Evolutionary conservation across 1,140 invertebrate species (phyloP).

Genomic region (Pemphigus obesinymphae): DNA sequence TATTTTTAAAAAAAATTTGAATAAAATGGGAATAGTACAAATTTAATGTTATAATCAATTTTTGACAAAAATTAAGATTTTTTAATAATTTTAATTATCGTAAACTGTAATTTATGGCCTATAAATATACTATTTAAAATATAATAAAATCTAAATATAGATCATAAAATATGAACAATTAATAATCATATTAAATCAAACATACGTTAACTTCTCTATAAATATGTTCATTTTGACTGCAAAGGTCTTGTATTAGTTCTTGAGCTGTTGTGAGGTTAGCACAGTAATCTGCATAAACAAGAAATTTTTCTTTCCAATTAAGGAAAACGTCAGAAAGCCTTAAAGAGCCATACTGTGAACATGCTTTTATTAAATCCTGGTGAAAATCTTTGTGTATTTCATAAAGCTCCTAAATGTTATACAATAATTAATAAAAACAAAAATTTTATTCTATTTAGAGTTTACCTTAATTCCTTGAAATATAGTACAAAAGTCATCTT

Average conservation of each 20-base stretch:
- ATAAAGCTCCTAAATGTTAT: constrained; percentile 63
- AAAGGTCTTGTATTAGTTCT: constrained; percentile 68
- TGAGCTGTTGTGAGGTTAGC: constrained; percentile 82
- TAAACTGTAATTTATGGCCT: too few species aligned
- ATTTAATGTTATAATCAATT: too few species aligned
- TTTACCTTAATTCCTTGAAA: constrained; percentile 85
- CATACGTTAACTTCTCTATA: constrained; percentile 58
- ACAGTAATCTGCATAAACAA: constrained; percentile 94
- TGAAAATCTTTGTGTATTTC: constrained; percentile 82
- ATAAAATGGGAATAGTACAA: too few species aligned
- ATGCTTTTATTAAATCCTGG: constrained; percentile 69
- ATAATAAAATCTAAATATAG: background rate
- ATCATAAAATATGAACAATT: background rate
- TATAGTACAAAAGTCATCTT: constrained; percentile 71
- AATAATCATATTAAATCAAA: constrained; percentile 37
- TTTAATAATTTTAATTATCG: too few species aligned
- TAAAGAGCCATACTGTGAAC: constrained; percentile 52
- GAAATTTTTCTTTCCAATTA: constrained; percentile 80
- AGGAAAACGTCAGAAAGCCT: constrained; percentile 75
- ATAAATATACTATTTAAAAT: background rate
- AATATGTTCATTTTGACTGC: constrained; percentile 59
- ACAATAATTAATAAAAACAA: background rate
- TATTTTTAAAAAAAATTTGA: too few species aligned
- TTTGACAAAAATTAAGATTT: too few species aligned
- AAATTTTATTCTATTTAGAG: background rate